Percentiles rank a stretch among this genome's conserved stretches.
Evolutionary conservation across 2,888 invertebrate genomes (phyloP).

Genomic region (Machimus rusticus): DNA sequence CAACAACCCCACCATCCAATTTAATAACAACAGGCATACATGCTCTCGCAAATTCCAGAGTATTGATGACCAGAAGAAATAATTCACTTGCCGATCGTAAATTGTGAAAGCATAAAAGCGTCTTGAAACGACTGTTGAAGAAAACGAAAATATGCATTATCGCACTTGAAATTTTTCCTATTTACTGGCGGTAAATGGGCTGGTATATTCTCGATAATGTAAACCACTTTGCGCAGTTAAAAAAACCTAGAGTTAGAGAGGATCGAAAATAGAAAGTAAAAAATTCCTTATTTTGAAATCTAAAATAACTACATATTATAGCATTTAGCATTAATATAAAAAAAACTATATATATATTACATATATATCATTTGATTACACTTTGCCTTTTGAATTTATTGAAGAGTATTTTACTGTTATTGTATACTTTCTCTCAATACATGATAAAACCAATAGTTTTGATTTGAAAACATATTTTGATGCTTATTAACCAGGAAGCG

Average conservation of each 20-base stretch:
- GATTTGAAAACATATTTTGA: not conserved
- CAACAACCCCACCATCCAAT: conserved; percentile 1
- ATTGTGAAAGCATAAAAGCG: conserved; percentile 61
- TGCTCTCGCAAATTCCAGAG: conserved; percentile 58
- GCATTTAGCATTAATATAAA: too few species aligned
- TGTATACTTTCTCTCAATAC: not conserved
- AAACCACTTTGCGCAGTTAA: too few species aligned
- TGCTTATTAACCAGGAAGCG: not conserved
- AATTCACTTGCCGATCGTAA: conserved; percentile 57
- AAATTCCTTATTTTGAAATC: too few species aligned
- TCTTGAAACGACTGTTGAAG: conserved; percentile 48
- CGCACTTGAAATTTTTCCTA: not conserved
- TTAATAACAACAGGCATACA: conserved; percentile 52
- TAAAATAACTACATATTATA: too few species aligned
- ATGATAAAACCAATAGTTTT: not conserved
- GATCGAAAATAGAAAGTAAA: too few species aligned
- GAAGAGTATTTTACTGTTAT: too few species aligned
- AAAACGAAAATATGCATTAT: not conserved
- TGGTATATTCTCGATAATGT: too few species aligned
- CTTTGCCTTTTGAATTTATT: too few species aligned
- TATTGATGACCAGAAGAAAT: conserved; percentile 57
- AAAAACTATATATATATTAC: too few species aligned
- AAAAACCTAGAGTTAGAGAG: too few species aligned
- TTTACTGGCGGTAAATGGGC: not conserved
- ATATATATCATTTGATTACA: too few species aligned